These are phyloP conservation scores for Rhinella marina DNA, from an alignment of 2,797 vertebrate genomes.

Conservation along the genomic window DNA sequence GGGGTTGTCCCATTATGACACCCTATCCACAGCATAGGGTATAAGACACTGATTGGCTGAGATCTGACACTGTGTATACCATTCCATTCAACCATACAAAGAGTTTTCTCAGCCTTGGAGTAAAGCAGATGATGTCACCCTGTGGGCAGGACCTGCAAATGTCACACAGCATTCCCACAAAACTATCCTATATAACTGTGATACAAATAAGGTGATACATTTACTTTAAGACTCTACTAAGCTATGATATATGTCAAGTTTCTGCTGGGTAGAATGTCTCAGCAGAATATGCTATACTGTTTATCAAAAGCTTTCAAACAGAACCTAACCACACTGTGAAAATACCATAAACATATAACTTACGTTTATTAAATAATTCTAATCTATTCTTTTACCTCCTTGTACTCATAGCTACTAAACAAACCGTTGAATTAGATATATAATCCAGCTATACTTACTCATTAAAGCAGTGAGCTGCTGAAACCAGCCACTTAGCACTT, in stretches of 20 bases:
- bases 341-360: background rate
- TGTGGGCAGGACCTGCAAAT: background rate
- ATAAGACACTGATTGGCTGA: too few relatives aligned
- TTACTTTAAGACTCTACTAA: too few relatives aligned
- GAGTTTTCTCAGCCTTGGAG: too few relatives aligned
- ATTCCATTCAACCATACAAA: too few relatives aligned
- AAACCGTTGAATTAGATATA: background rate
- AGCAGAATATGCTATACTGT: background rate
- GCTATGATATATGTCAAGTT: too few relatives aligned
- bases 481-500: slow-evolving; percentile 85
- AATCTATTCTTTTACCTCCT: too few relatives aligned
- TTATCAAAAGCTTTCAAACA: background rate
- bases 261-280: too few relatives aligned
- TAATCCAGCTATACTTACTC: slow-evolving; percentile 73
- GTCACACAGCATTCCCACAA: background rate
- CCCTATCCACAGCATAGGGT: too few relatives aligned
- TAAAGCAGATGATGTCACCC: too few relatives aligned
- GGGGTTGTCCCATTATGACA: too few relatives aligned
- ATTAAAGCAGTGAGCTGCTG: slow-evolving; percentile 93
- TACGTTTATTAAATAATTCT: background rate
- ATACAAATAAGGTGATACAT: too few relatives aligned
- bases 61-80: too few relatives aligned
- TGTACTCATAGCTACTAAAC: background rate
- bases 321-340: background rate
- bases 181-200: background rate